Conservation (phyloP, 2,888 invertebrate species). For the Caenorhabditis parvicauda region DNA sequence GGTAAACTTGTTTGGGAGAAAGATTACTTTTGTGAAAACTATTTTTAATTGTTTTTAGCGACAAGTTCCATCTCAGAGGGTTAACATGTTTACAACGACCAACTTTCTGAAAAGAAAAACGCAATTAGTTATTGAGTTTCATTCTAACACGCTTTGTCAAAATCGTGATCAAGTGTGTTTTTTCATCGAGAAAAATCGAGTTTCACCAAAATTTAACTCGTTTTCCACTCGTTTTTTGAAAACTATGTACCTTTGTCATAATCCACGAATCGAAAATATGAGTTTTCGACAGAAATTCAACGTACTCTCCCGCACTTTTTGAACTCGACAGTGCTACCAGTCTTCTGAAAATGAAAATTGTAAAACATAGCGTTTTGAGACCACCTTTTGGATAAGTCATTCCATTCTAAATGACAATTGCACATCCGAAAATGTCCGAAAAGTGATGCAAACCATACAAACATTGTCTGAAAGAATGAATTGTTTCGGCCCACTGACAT, state of each 20-base stretch:
- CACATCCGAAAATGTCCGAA: constrained; percentile 43
- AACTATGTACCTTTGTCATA: constrained; percentile 1
- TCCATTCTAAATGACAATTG: constrained; percentile 9
- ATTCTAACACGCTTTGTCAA: no score
- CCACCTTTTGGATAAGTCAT: constrained; percentile 1
- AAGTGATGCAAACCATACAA: constrained; percentile 41
- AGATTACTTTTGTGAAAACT: no score
- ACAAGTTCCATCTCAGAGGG: no score
- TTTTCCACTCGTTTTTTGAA: no score
- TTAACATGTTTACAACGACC: no score
- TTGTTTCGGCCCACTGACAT: neutral
- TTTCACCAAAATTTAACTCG: no score
- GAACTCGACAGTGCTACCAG: constrained; percentile 2
- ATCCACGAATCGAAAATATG: constrained; percentile 20
- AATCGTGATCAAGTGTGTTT: no score
- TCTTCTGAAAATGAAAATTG: neutral
- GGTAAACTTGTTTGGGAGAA: no score
- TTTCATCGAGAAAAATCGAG: no score
- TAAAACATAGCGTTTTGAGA: neutral
- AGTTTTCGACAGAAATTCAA: constrained; percentile 11
- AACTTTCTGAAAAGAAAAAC: no score
- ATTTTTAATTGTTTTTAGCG: no score
- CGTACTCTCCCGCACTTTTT: constrained; percentile 1
- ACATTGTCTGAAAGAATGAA: constrained; percentile 25
- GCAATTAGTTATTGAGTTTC: no score